Evolutionary conservation across 2,113 vertebrate species (phyloP), one percentile per base, ranked within the genome.

Genomic region (Collichthys lucidus): DNA sequence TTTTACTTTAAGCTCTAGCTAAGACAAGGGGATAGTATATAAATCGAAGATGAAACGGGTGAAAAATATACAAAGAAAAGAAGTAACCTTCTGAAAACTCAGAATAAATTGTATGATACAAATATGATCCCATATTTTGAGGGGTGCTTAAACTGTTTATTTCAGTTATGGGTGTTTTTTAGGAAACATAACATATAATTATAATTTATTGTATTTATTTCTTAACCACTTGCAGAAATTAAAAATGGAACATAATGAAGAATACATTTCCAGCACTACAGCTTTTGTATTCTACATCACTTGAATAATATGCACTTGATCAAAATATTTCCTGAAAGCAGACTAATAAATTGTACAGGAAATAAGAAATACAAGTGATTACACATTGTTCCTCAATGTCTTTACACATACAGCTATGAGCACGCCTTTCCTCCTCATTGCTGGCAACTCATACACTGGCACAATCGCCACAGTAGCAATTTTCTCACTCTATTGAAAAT

Each of bases 401-500:
- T 68, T 60, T 29, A 42, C 55, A 31, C 10, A 72, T 24, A n/a
- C 59, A 79, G 49, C 50, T 52, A 44, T 17, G 1, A 49, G 20
- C 26, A 17, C n/a, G 46, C 5, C 44, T 35, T 66, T 44, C 16
- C 16, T 82, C 47, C 5, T 15, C 11, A 12, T 77, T 52, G 35
- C 42, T 47, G 24, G 15, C 24, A 49, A 49, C 62, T 86, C 79
- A 71, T 50, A 66, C 63, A 47, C 20, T 0, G 9, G 61, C 77
- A 59, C 79, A 72, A 22, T 63, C 24, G 1, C 20, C 42, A 64
- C 63, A 49, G 62, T 47, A 74, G 82, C 71, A 77, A 77, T 90
- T 87, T 88, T 74, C 79, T 74, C 50, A 52, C 74, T 65, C 55
- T 55, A 77, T 65, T 79, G 68, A 78, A 81, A 80, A 82, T 71